phyloP scores from a whole-genome alignment of 2,888 invertebrate species.

The Zhengitettix transpicula region DNA sequence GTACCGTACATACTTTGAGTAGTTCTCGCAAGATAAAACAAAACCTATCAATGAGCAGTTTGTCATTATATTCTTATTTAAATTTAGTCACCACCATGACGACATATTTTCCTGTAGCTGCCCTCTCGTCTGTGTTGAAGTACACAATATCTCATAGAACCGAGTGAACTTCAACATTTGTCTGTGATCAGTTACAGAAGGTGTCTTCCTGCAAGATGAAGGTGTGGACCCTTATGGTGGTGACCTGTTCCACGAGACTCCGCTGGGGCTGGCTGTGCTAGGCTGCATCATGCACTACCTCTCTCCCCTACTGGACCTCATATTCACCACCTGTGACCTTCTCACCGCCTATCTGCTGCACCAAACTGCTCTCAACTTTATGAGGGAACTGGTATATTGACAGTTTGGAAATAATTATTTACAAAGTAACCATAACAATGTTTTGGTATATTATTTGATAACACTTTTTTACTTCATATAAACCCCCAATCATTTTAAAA shows the following conservation, averaged over 20 bases:
- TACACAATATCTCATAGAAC: neutral
- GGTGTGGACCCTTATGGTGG: slow-evolving; percentile 78
- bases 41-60: neutral
- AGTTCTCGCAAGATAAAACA: no score
- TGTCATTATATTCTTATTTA: no score
- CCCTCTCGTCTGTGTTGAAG: no score
- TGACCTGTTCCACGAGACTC: slow-evolving; percentile 85
- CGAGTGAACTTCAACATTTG: neutral
- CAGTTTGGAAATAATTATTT: neutral
- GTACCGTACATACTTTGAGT: no score
- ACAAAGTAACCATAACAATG: no score
- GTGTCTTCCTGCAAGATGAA: slow-evolving; percentile 57
- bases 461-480: no score
- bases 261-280: slow-evolving; percentile 51
- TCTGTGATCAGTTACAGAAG: slow-evolving; percentile 57
- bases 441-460: no score
- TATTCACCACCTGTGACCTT: slow-evolving; percentile 63
- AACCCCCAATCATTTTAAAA: no score
- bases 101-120: no score
- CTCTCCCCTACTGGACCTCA: slow-evolving; percentile 33
- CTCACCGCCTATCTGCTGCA: slow-evolving; percentile 57
- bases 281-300: slow-evolving; percentile 39
- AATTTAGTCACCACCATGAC: no score
- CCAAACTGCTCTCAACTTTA: slow-evolving; percentile 50
- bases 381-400: slow-evolving; percentile 34